Evolutionary conservation across 2,797 vertebrate species (phyloP).

Genomic region (Cossypha dichroa): DNA sequence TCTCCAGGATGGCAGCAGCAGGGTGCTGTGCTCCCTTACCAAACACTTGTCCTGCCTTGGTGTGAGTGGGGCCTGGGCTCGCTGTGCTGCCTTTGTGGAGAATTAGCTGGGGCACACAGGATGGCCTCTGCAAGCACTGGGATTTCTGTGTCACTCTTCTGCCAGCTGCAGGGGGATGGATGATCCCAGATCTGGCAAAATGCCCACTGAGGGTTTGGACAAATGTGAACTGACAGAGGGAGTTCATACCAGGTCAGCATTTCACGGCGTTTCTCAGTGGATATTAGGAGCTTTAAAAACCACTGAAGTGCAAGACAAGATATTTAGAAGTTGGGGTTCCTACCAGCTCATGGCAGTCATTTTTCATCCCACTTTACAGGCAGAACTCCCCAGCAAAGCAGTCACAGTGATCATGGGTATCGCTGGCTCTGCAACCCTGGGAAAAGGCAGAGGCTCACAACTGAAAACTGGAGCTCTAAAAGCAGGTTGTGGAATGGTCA

Average conservation of each 20-base stretch:
- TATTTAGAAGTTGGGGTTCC: not conserved
- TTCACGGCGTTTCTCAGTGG: not conserved
- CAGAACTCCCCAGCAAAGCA: not conserved
- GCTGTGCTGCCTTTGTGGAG: not conserved
- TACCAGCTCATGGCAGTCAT: not conserved
- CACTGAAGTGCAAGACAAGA: not conserved
- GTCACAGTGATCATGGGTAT: accelerated
- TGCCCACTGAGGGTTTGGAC: not conserved
- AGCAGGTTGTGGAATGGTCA: not conserved
- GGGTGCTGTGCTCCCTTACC: not conserved
- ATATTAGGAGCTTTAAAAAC: not conserved
- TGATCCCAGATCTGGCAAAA: not conserved
- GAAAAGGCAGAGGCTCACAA: not conserved
- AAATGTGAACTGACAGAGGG: not conserved
- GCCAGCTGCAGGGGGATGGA: not conserved
- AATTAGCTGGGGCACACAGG: not conserved
- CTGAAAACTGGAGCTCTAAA: not conserved
- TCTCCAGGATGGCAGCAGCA: not conserved
- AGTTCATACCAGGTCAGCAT: not conserved
- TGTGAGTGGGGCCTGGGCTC: not conserved
- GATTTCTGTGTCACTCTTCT: not conserved
- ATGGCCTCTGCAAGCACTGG: not conserved
- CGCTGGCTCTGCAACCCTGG: not conserved
- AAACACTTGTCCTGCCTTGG: accelerated
- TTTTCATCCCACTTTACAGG: not conserved